Base-by-base conservation (phyloP, 1,140 invertebrate species). In the Drosophila erecta region DNA sequence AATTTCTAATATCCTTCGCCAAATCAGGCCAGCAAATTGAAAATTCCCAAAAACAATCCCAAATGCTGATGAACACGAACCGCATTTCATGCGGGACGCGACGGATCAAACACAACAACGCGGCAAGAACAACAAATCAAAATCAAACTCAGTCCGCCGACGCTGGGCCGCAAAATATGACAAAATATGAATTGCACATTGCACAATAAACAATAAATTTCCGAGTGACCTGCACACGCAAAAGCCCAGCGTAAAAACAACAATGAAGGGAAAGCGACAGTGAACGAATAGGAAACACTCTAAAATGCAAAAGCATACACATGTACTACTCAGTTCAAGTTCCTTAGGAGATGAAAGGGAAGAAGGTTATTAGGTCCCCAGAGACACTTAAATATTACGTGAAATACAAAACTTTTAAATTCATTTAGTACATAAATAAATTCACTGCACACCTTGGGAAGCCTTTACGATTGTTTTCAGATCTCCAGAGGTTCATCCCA, bases 131-230 rank as follows among this genome's bases (percentile, higher is more conserved):
- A 65, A 60, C 76, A 79, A 75, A 85, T 86, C 83, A 77, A 85
- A 85, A 86, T 80, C 76, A 73, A 54, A 61, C 57, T 76, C 72
- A 71, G 61, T 41, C 66, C 58, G 76, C 64, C 51, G 17, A 51
- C n/a, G 38, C 41, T 37, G 38, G 49, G 24, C 51, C 55, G 66
- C 66, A 73, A 69, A 85, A 77, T 81, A 77, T 86, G 77, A 81
- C 78, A 81, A 85, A 78, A 81, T 83, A 79, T 83, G 79, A 83
- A 83, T 84, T 81, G 56, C 69, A 77, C 78, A 72, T 24, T 40
- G 60, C 61, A 81, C 79, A 85, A 86, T 85, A 81, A 85, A 85
- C 81, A 85, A 85, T 86, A 85, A 85, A 86, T 85, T 85, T 74
- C 51, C 56, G 77, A 86, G 64, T 74, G 78, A 80, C 54, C 47